Conservation (phyloP, 2,113 vertebrate species). For the Trematocara stigmaticum region DNA sequence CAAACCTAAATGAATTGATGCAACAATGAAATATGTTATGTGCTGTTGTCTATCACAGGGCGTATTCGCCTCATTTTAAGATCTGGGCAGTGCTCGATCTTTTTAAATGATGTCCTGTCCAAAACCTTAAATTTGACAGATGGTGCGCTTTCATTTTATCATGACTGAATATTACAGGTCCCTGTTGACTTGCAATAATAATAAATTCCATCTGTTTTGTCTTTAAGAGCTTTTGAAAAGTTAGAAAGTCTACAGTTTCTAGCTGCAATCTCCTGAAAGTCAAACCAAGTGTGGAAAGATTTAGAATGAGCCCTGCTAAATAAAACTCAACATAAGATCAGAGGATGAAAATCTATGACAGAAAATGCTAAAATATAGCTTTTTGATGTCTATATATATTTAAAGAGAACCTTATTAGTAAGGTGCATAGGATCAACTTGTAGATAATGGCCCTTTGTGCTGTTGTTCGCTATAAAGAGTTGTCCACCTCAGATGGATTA, state of each 20-base stretch:
- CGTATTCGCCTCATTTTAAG: not conserved
- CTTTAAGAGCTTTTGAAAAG: not conserved
- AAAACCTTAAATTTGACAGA: not conserved
- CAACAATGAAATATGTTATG: not conserved
- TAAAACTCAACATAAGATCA: not conserved
- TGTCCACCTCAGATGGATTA: too few species aligned
- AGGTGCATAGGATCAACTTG: not conserved
- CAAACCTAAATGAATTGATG: not conserved
- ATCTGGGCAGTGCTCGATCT: not conserved
- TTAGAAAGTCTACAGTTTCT: not conserved
- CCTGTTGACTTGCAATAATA: not conserved
- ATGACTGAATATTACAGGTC: not conserved
- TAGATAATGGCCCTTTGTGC: not conserved
- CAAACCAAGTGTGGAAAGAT: not conserved
- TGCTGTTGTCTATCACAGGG: not conserved
- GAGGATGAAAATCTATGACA: not conserved
- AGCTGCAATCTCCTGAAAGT: not conserved
- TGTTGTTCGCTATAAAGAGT: not conserved
- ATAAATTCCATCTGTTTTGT: not conserved
- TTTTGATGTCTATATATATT: not conserved
- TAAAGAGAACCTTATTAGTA: not conserved
- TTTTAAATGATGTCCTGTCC: not conserved
- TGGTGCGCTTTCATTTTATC: not conserved
- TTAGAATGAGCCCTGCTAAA: not conserved
- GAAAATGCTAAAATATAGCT: not conserved